These are phyloP conservation scores for Chrosomus eos DNA, from an alignment of 2,797 vertebrate genomes.

Conservation along the genomic window DNA sequence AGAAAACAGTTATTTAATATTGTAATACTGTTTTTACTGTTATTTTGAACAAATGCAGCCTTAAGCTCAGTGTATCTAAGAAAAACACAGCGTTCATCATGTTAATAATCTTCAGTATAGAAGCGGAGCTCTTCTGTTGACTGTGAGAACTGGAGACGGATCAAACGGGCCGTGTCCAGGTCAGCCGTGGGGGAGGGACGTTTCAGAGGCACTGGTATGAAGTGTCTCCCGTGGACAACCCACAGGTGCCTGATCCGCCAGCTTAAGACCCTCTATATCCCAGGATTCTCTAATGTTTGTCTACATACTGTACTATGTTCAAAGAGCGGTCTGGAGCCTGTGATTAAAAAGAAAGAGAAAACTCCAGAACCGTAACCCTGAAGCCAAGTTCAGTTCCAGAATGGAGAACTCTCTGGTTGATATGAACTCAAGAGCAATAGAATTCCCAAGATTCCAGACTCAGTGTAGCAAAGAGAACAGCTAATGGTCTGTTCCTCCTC, in stretches of 20 bases:
- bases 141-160: conserved; percentile 25
- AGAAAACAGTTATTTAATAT: not conserved
- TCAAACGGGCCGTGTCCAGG: conserved; percentile 29
- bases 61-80: not conserved
- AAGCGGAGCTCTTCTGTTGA: conserved; percentile 1
- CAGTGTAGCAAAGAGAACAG: conserved; percentile 29
- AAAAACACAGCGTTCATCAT: not conserved
- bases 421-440: conserved; percentile 26
- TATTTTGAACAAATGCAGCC: not conserved
- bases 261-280: conserved; percentile 65
- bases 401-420: not conserved
- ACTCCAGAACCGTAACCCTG: conserved; percentile 4
- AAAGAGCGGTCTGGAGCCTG: not conserved
- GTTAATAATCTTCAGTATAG: not conserved
- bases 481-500: conserved; percentile 33
- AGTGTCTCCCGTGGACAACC: conserved; percentile 68
- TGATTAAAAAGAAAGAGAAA: conserved; percentile 2
- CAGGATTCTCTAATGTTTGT: conserved; percentile 18
- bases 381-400: conserved; percentile 18
- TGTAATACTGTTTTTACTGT: not conserved
- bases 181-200: conserved; percentile 7
- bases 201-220: conserved; percentile 61
- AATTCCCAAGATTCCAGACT: conserved; percentile 40
- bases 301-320: conserved; percentile 38
- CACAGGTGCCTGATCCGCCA: conserved; percentile 75